A percentile compares a stretch with the other conserved stretches of the same genome.
These are phyloP conservation scores for Eptesicus fuscus DNA, from an alignment of 2,113 vertebrate species.

Conservation along the genomic window DNA sequence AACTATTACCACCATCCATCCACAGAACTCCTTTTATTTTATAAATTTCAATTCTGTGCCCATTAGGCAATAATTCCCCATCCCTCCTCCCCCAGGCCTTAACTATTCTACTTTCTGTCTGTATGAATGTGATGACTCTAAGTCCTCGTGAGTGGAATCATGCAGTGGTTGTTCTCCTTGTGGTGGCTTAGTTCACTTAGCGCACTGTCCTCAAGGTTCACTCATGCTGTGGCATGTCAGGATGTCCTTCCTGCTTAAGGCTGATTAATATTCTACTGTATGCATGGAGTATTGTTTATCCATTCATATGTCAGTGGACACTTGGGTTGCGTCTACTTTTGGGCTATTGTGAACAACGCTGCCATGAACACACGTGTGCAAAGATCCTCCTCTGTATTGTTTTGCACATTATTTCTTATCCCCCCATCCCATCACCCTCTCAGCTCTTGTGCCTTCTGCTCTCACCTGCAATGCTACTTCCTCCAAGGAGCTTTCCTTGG, in stretches of 20 bases:
- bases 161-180: not conserved
- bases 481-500: not conserved
- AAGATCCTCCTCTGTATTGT: not conserved
- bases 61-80: not conserved
- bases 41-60: not conserved
- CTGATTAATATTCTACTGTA: not conserved
- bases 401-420: not conserved
- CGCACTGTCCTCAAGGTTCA: not conserved
- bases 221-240: too few relatives aligned
- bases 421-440: not conserved
- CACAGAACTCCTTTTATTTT: not conserved
- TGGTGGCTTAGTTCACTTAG: not conserved
- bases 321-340: not conserved
- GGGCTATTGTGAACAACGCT: not conserved
- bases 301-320: not conserved
- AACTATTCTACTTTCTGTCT: not conserved
- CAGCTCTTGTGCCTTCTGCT: not conserved
- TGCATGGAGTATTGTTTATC: not conserved
- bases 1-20: not conserved
- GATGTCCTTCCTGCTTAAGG: not conserved
- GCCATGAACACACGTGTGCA: rapidly evolving
- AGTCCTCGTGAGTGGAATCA: not conserved
- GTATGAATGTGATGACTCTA: not conserved
- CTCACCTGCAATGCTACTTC: not conserved
- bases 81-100: too few relatives aligned